These are phyloP conservation scores for Lepetodrilus schrolli DNA, from an alignment of 2,888 invertebrate genomes.

Conservation along the genomic window DNA sequence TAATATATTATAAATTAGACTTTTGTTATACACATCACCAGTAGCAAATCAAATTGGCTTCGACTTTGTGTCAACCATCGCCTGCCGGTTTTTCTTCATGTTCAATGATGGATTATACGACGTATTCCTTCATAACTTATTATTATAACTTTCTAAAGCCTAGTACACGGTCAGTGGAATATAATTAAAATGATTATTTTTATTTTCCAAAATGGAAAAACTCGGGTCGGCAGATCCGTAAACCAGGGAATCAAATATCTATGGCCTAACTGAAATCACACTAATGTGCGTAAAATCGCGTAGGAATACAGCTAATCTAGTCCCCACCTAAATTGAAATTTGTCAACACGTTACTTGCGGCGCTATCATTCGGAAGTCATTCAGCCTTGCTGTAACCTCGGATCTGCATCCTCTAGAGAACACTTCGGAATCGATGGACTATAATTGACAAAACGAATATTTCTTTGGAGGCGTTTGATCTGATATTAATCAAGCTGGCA, in stretches of 20 bases:
- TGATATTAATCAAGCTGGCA: constrained; percentile 31
- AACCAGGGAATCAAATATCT: constrained; percentile 56
- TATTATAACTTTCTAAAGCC: too few relatives aligned
- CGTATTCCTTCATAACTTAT: too few relatives aligned
- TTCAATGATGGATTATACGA: too few relatives aligned
- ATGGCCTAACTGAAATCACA: constrained; percentile 58
- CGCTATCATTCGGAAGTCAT: neutral
- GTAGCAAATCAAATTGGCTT: constrained; percentile 16
- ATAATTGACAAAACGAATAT: constrained; percentile 35
- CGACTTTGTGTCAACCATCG: too few relatives aligned
- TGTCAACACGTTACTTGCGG: constrained; percentile 9
- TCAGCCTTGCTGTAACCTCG: neutral
- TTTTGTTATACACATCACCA: neutral
- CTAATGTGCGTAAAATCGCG: constrained; percentile 40
- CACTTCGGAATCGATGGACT: constrained; percentile 28
- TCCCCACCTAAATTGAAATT: constrained; percentile 34
- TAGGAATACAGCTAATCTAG: constrained; percentile 51
- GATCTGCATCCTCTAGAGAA: constrained; percentile 21
- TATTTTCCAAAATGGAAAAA: too few relatives aligned
- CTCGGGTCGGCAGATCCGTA: too few relatives aligned
- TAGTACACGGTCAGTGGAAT: too few relatives aligned
- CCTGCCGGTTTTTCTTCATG: too few relatives aligned
- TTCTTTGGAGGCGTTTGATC: constrained; percentile 32
- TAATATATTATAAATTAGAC: too few relatives aligned
- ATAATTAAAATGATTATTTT: too few relatives aligned